A percentile compares a stretch with the other conserved stretches of the same genome.
Conservation (phyloP, 1,140 invertebrate species). For the Drosophila quadrilineata region DNA sequence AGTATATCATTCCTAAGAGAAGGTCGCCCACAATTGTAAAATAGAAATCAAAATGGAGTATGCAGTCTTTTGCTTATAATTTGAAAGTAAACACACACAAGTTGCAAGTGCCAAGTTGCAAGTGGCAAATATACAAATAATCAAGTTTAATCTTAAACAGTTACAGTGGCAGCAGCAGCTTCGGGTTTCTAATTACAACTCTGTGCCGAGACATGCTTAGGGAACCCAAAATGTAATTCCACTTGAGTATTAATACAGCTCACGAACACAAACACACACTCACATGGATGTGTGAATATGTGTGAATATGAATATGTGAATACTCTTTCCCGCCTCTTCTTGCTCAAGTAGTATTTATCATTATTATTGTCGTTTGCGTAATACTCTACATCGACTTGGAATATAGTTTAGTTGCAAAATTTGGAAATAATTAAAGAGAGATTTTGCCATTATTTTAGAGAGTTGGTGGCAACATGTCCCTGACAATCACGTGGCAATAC, state of each 20-base stretch:
- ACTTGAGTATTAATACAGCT: constrained; percentile 64
- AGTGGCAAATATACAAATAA: neutral
- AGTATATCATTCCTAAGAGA: too few relatives aligned
- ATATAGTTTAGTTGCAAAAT: neutral
- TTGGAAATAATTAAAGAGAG: too few relatives aligned
- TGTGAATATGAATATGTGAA: too few relatives aligned
- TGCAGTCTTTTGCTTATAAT: neutral
- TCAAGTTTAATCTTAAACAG: constrained; percentile 16
- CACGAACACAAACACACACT: constrained; percentile 22
- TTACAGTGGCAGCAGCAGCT: neutral
- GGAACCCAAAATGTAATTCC: constrained; percentile 60
- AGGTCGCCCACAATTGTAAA: neutral
- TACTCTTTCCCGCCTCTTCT: too few relatives aligned
- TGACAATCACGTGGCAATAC: constrained; percentile 57
- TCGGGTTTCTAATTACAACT: constrained; percentile 72
- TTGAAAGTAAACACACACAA: neutral
- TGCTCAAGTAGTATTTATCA: constrained; percentile 66
- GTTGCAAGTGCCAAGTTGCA: neutral
- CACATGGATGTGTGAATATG: too few relatives aligned
- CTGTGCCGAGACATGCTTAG: constrained; percentile 41
- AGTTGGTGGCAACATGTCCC: too few relatives aligned
- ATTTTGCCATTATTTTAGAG: too few relatives aligned
- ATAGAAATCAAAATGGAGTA: constrained; percentile 1
- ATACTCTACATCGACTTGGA: constrained; percentile 32
- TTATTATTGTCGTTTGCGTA: constrained; percentile 32